Evolutionary conservation across 1,140 invertebrate genomes (phyloP).

Genomic region (Aphelenchoides fujianensis): DNA sequence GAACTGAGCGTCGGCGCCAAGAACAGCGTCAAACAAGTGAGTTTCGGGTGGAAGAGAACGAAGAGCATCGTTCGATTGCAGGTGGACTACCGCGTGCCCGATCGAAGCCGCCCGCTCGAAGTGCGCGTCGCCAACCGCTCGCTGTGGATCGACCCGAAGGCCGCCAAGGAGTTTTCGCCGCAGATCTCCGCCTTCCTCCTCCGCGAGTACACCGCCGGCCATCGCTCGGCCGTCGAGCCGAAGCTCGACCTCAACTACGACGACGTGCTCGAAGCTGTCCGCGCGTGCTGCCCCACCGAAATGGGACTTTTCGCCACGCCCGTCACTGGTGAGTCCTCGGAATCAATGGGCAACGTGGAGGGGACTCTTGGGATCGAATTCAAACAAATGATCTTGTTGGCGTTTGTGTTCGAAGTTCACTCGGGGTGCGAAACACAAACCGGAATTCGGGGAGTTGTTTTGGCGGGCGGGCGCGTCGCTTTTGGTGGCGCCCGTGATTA

Average conservation of each 20-base stretch:
- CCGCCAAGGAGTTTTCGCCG: conserved; percentile 20
- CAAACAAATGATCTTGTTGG: too few species aligned
- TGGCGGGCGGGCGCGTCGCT: background rate
- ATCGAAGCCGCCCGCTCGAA: conserved; percentile 25
- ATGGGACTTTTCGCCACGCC: conserved; percentile 28
- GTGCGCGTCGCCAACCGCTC: conserved; percentile 27
- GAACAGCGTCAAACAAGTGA: conserved; percentile 8
- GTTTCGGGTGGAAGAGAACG: too few species aligned
- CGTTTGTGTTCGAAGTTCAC: too few species aligned
- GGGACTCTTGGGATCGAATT: too few species aligned
- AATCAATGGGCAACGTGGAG: too few species aligned
- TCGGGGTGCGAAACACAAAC: too few species aligned
- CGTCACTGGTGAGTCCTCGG: conserved; percentile 27
- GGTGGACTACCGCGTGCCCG: conserved; percentile 33
- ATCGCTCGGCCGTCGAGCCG: conserved; percentile 24
- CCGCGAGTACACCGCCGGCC: conserved; percentile 24
- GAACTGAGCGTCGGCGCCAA: background rate
- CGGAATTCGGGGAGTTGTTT: too few species aligned
- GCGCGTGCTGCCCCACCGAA: conserved; percentile 33
- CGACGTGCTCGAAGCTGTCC: conserved; percentile 28
- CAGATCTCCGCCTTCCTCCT: conserved; percentile 25
- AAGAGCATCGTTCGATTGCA: too few species aligned
- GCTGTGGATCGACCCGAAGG: conserved; percentile 24
- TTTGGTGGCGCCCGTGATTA: background rate
- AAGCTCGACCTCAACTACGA: conserved; percentile 36